phyloP scores from a whole-genome alignment of 2,888 invertebrate genomes.

The Digitonthophagus gazella region DNA sequence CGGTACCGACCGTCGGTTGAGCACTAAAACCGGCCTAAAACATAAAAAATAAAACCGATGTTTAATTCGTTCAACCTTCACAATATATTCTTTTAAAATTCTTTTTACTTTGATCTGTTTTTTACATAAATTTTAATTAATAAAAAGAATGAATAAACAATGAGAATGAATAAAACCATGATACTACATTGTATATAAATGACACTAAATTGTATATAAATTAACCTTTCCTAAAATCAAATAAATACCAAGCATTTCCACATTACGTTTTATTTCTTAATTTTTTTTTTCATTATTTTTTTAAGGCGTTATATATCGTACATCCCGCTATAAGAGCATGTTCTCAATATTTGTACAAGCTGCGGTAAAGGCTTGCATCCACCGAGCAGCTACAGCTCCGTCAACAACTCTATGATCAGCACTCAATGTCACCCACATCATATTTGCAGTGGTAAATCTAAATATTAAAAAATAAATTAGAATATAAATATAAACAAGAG shows the following conservation, averaged over 20 bases:
- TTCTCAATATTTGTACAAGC: constrained; percentile 89
- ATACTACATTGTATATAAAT: too few species aligned
- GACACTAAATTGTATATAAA: too few species aligned
- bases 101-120: too few species aligned
- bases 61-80: too few species aligned
- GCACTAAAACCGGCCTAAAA: too few species aligned
- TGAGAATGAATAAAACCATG: too few species aligned
- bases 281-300: neutral
- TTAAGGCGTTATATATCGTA: constrained; percentile 12
- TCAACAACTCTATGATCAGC: constrained; percentile 98
- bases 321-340: constrained; percentile 77
- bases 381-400: constrained; percentile 96
- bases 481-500: neutral
- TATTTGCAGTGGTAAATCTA: constrained; percentile 72
- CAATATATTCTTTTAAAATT: too few species aligned
- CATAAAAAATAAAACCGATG: too few species aligned
- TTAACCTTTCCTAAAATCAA: neutral
- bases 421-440: constrained; percentile 89
- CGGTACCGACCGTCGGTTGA: too few species aligned
- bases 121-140: too few species aligned
- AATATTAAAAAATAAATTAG: constrained; percentile 30
- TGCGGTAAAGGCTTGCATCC: constrained; percentile 86
- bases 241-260: neutral
- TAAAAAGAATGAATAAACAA: too few species aligned
- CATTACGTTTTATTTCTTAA: neutral